phyloP scores from a whole-genome alignment of 2,113 vertebrate genomes.

The Nibea albiflora region DNA sequence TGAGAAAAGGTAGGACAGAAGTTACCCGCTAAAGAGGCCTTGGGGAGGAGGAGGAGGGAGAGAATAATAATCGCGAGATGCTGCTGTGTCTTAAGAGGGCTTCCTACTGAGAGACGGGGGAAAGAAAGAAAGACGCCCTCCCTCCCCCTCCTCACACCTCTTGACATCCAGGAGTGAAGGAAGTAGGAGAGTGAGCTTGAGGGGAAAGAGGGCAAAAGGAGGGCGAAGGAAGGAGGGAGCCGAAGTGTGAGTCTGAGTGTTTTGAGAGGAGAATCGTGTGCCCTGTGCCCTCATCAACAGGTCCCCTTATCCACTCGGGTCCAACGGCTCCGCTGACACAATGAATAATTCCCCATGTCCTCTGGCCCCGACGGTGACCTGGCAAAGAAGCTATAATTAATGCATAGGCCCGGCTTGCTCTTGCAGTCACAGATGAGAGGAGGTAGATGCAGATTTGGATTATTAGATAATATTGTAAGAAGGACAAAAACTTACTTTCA shows the following conservation, averaged over 20 bases:
- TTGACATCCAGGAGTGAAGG: conserved; percentile 67
- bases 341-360: conserved; percentile 82
- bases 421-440: conserved; percentile 45
- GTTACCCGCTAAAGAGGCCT: conserved; percentile 70
- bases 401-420: conserved; percentile 52
- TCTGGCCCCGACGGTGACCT: conserved; percentile 72
- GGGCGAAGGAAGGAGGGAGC: conserved; percentile 24
- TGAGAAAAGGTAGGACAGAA: conserved; percentile 46
- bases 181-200: conserved; percentile 32
- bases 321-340: conserved; percentile 51
- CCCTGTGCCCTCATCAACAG: conserved; percentile 71
- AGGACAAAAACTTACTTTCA: conserved; percentile 35
- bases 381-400: conserved; percentile 72
- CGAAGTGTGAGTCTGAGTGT: conserved; percentile 41
- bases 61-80: conserved; percentile 70
- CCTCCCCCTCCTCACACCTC: conserved; percentile 42
- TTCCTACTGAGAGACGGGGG: conserved; percentile 58
- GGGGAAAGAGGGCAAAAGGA: conserved; percentile 37
- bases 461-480: conserved; percentile 63
- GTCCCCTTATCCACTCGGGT: conserved; percentile 61
- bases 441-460: conserved; percentile 65
- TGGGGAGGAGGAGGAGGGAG: conserved; percentile 50
- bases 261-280: conserved; percentile 46
- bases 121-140: conserved; percentile 33
- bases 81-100: conserved; percentile 63